Conservation (phyloP, 2,113 vertebrate genomes). For the Hyperopisus bebe region DNA sequence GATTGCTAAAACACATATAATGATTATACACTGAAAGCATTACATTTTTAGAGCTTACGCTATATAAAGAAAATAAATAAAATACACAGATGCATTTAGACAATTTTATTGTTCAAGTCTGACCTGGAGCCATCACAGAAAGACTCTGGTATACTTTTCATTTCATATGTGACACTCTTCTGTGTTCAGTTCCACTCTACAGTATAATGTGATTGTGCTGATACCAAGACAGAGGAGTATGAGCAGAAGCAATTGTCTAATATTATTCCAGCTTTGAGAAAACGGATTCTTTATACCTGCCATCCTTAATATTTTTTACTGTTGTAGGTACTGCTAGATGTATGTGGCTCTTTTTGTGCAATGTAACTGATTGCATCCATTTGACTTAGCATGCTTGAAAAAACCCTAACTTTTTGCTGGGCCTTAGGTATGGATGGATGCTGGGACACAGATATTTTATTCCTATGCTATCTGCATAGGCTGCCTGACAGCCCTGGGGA, state of each 20-base stretch:
- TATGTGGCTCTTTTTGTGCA: not conserved
- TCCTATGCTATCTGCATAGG: conserved; percentile 69
- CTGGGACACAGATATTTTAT: conserved; percentile 71
- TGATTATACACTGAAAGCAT: not conserved
- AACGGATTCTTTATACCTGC: not conserved
- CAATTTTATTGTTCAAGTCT: not conserved
- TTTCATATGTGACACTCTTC: not conserved
- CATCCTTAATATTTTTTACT: not conserved
- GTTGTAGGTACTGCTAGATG: not conserved
- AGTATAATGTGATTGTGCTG: not conserved
- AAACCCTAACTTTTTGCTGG: not conserved
- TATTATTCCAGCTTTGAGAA: not conserved
- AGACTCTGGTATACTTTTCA: not conserved
- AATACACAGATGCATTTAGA: not conserved
- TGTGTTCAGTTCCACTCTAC: not conserved
- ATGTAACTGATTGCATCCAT: not conserved
- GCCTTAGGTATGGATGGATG: conserved; percentile 51
- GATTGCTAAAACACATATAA: not conserved
- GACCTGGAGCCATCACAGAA: not conserved
- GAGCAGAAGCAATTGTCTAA: not conserved
- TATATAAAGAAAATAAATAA: not conserved
- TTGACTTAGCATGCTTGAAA: not conserved
- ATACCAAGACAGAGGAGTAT: not conserved
- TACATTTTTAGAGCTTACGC: not conserved
- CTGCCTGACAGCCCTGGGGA: conserved; percentile 63